Conservation (phyloP, 2,888 invertebrate species). For the Pardosa pseudoannulata region DNA sequence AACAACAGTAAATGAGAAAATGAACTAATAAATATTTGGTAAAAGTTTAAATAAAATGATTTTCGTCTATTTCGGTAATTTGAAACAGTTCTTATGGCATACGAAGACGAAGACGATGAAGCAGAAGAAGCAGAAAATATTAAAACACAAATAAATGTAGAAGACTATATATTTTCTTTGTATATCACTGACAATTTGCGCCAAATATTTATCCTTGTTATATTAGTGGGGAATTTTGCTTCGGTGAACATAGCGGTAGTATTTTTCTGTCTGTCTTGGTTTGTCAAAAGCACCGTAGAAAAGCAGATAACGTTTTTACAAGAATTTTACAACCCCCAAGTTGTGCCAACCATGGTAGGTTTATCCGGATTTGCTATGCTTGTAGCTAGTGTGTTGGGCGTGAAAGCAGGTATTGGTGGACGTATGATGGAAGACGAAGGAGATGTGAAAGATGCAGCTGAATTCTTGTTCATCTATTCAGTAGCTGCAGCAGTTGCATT, state of each 20-base stretch:
- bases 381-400: slow-evolving; percentile 21
- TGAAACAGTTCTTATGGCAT: slow-evolving; percentile 7
- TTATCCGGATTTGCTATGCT: slow-evolving; percentile 30
- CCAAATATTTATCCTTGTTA: slow-evolving; percentile 13
- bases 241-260: slow-evolving; percentile 32
- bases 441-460: slow-evolving; percentile 20
- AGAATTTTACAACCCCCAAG: slow-evolving; percentile 33
- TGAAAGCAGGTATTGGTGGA: slow-evolving; percentile 45
- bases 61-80: too few species aligned
- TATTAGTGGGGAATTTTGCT: slow-evolving; percentile 42
- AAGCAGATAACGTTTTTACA: slow-evolving; percentile 45
- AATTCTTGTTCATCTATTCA: slow-evolving; percentile 26
- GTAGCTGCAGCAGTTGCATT: neutral
- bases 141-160: neutral
- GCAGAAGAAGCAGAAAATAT: neutral
- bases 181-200: slow-evolving; percentile 20
- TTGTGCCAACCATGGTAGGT: slow-evolving; percentile 25
- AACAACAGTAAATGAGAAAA: too few species aligned
- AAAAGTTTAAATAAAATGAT: too few species aligned
- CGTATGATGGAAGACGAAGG: neutral
- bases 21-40: too few species aligned
- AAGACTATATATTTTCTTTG: slow-evolving; percentile 25
- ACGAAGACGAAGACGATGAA: slow-evolving; percentile 22
- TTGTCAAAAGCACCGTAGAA: slow-evolving; percentile 28
- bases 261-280: slow-evolving; percentile 44